phyloP scores from a whole-genome alignment of 2,888 invertebrate species.

The Lottia gigantea region DNA sequence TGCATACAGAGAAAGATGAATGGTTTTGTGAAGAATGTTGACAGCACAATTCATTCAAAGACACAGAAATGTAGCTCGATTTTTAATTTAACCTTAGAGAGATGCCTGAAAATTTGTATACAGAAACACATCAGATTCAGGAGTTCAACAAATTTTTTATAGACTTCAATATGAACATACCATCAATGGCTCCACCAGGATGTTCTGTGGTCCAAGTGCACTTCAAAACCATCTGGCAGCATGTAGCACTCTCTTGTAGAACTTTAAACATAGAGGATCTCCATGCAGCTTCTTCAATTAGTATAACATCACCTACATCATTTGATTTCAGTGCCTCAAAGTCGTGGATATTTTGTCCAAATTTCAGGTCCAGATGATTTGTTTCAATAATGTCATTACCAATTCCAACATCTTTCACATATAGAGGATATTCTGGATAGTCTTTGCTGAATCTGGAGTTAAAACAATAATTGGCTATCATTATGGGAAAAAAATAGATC shows the following conservation, averaged over 20 bases:
- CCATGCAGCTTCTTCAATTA: not conserved
- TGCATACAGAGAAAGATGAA: too few relatives aligned
- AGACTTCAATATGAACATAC: too few relatives aligned
- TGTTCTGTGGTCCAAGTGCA: not conserved
- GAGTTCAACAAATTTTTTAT: too few relatives aligned
- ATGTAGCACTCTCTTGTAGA: not conserved
- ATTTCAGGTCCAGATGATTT: not conserved
- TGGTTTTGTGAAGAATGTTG: too few relatives aligned
- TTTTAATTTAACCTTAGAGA: too few relatives aligned
- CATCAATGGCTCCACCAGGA: too few relatives aligned
- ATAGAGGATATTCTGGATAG: not conserved
- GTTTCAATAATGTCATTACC: not conserved
- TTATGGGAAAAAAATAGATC: too few relatives aligned
- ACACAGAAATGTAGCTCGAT: too few relatives aligned
- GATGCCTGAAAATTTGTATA: too few relatives aligned
- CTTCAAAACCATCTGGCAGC: not conserved
- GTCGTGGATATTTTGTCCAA: not conserved
- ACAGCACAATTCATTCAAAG: too few relatives aligned
- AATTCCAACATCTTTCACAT: not conserved
- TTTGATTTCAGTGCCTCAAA: not conserved
- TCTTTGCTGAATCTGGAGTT: not conserved
- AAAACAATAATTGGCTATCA: too few relatives aligned
- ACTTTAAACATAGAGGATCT: not conserved
- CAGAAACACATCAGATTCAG: too few relatives aligned
- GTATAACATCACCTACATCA: not conserved